Percentiles rank a stretch among this genome's conserved stretches.
These are phyloP conservation scores for Cremastobaeus sp. DNA, from an alignment of 2,888 invertebrate genomes.

Conservation along the genomic window DNA sequence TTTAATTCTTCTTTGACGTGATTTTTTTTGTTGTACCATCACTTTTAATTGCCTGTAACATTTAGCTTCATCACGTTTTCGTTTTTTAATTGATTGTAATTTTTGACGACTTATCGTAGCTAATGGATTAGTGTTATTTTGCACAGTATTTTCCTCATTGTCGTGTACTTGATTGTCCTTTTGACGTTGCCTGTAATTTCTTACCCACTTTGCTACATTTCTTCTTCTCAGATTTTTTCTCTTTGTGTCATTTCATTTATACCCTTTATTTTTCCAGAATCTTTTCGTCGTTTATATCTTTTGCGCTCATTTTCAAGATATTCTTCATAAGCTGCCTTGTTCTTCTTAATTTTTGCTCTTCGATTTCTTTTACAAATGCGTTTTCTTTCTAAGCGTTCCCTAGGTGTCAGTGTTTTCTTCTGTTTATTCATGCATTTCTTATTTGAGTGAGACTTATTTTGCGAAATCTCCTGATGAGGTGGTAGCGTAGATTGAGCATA, in stretches of 20 bases:
- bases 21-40: neutral
- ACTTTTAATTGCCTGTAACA: neutral
- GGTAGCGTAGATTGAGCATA: too few species aligned
- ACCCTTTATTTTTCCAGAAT: constrained; percentile 26
- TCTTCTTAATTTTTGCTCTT: constrained; percentile 1
- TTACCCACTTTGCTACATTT: neutral
- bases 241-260: constrained; percentile 12
- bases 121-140: too few species aligned
- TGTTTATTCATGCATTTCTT: neutral
- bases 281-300: constrained; percentile 21
- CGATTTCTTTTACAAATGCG: constrained; percentile 12
- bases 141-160: too few species aligned
- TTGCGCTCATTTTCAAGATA: constrained; percentile 19
- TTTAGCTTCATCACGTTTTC: constrained; percentile 2
- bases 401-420: neutral
- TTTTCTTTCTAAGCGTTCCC: constrained; percentile 12
- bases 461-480: too few species aligned
- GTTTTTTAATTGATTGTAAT: neutral
- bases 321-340: constrained; percentile 4
- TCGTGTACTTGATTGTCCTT: too few species aligned
- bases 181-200: neutral
- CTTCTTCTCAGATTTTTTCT: constrained; percentile 24
- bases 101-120: constrained; percentile 19
- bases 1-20: neutral
- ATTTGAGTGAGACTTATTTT: too few species aligned